Percentiles rank a stretch among this genome's conserved stretches.
These are phyloP conservation scores for Steinernema scapterisci DNA, from an alignment of 2,888 invertebrate genomes.

Conservation along the genomic window DNA sequence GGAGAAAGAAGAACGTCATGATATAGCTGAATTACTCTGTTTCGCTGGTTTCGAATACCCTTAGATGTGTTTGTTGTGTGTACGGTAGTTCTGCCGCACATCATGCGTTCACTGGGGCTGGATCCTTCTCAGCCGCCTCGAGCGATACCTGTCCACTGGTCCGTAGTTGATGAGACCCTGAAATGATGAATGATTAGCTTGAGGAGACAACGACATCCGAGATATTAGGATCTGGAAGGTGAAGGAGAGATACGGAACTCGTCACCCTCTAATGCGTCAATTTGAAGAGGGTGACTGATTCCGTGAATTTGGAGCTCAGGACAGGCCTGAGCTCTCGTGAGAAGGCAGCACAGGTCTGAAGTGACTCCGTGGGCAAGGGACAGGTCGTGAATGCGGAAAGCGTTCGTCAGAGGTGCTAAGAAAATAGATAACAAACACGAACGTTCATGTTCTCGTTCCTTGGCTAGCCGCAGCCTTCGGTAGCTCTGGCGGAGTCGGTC, in stretches of 20 bases:
- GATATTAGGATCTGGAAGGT: too few species aligned
- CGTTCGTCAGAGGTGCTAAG: constrained; percentile 2
- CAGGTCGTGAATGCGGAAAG: constrained; percentile 27
- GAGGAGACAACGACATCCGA: too few species aligned
- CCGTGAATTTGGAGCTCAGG: constrained; percentile 24
- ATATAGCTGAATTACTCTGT: not conserved
- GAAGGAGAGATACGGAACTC: not conserved
- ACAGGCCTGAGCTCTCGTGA: too few species aligned
- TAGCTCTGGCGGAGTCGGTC: constrained; percentile 64
- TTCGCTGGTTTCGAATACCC: constrained; percentile 6
- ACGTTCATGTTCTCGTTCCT: constrained; percentile 65
- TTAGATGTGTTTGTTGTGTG: not conserved
- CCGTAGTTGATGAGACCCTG: constrained; percentile 65
- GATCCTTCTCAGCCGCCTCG: constrained; percentile 60
- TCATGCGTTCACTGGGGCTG: constrained; percentile 42
- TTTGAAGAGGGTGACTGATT: too few species aligned
- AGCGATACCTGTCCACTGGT: constrained; percentile 63
- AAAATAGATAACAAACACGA: constrained; percentile 43
- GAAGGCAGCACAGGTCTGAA: too few species aligned
- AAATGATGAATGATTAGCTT: constrained; percentile 37
- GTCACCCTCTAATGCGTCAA: too few species aligned
- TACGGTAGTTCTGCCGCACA: not conserved
- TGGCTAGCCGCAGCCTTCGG: constrained; percentile 63
- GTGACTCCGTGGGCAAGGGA: constrained; percentile 8
- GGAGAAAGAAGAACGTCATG: not conserved